Evolutionary conservation across 2,888 invertebrate species (phyloP).

Genomic region (Ophion obscuratus): DNA sequence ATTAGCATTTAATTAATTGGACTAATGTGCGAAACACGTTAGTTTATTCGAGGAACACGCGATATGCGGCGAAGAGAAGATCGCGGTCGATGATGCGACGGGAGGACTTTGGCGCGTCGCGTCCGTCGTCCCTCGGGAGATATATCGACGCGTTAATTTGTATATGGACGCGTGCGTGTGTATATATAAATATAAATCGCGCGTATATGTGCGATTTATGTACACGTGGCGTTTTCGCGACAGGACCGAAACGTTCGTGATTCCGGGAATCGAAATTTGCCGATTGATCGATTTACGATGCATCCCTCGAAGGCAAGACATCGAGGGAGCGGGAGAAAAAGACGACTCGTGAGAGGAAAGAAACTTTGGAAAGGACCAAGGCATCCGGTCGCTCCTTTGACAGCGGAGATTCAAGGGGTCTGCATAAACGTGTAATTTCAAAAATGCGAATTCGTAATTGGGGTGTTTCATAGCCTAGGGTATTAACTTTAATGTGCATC

Average conservation of each 20-base stretch:
- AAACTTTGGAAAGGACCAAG: constrained; percentile 8
- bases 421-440: background rate
- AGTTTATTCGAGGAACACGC: constrained; percentile 72
- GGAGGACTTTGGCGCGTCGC: constrained; percentile 22
- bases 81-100: constrained; percentile 48
- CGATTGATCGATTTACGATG: constrained; percentile 77
- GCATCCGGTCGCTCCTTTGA: background rate
- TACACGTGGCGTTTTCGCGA: background rate
- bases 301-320: constrained; percentile 23
- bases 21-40: constrained; percentile 80
- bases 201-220: constrained; percentile 6
- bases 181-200: background rate
- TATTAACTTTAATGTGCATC: too few species aligned
- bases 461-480: too few species aligned
- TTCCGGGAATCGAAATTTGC: constrained; percentile 69
- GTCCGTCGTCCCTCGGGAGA: constrained; percentile 29
- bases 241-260: constrained; percentile 49
- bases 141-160: constrained; percentile 28
- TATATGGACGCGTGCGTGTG: background rate
- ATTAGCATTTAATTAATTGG: constrained; percentile 82
- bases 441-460: too few species aligned
- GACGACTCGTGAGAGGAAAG: constrained; percentile 3
- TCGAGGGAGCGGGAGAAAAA: constrained; percentile 12
- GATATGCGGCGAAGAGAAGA: constrained; percentile 43
- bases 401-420: background rate